These are phyloP conservation scores for Ictalurus punctatus DNA, from an alignment of 2,113 vertebrate species.

Conservation along the genomic window DNA sequence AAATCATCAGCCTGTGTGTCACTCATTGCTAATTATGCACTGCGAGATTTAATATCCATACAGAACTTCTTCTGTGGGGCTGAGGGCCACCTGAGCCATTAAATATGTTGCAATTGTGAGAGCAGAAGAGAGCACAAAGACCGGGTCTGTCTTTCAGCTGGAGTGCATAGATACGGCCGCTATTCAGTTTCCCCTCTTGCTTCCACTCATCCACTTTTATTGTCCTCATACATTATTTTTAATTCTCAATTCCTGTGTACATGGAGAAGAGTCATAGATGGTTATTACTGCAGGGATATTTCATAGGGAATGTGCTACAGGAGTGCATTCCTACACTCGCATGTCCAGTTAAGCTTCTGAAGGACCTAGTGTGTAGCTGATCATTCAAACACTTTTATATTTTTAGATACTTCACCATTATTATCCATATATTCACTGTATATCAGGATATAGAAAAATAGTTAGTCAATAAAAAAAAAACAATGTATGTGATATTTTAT, in stretches of 20 bases:
- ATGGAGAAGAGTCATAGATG: neutral
- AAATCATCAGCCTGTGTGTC: slow-evolving; percentile 60
- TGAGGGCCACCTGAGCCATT: neutral
- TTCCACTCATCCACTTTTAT: slow-evolving; percentile 31
- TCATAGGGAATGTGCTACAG: neutral
- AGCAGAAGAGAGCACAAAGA: slow-evolving; percentile 37
- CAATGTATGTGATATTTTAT: neutral
- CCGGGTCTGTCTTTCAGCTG: slow-evolving; percentile 52
- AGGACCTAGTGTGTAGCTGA: neutral
- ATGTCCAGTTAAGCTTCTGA: neutral
- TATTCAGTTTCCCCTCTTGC: slow-evolving; percentile 50
- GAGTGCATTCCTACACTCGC: too few species aligned
- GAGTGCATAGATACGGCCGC: slow-evolving; percentile 55
- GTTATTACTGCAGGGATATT: neutral
- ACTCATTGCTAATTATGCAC: slow-evolving; percentile 65
- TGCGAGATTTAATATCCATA: slow-evolving; percentile 1
- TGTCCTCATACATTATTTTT: neutral
- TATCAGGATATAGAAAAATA: neutral
- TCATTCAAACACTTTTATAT: neutral
- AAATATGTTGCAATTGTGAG: neutral
- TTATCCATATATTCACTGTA: neutral
- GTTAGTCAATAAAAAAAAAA: neutral
- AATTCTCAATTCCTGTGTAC: slow-evolving; percentile 14
- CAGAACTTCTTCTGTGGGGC: slow-evolving; percentile 22
- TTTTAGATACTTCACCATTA: neutral